These are phyloP conservation scores for Galeruca laticollis DNA, from an alignment of 2,888 invertebrate genomes.

Conservation along the genomic window DNA sequence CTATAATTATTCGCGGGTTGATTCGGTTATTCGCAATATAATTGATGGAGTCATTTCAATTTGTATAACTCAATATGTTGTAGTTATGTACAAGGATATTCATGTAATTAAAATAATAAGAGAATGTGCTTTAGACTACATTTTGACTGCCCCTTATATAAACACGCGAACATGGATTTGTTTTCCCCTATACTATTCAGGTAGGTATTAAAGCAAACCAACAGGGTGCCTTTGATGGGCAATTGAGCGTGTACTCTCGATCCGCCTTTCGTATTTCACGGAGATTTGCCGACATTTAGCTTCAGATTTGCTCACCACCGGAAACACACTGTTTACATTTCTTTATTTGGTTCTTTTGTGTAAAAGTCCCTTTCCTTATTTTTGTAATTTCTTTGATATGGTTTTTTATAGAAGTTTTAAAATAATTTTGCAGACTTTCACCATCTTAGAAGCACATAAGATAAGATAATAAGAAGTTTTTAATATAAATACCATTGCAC, in stretches of 20 bases:
- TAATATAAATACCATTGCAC: too few relatives aligned
- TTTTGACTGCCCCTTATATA: not conserved
- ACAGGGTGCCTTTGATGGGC: conserved; percentile 59
- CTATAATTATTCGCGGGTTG: too few relatives aligned
- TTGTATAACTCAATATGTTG: not conserved
- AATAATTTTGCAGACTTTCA: too few relatives aligned
- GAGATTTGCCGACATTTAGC: conserved; percentile 65
- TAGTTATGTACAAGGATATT: not conserved
- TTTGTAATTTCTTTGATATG: conserved; percentile 1
- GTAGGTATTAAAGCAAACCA: conserved; percentile 23
- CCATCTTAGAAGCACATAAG: too few relatives aligned
- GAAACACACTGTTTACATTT: conserved; percentile 56
- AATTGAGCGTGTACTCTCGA: conserved; percentile 63
- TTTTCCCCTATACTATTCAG: conserved; percentile 27
- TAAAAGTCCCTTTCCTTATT: conserved; percentile 11
- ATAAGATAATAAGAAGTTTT: too few relatives aligned
- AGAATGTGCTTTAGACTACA: not conserved
- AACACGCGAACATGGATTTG: not conserved
- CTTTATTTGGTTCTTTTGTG: conserved; percentile 17
- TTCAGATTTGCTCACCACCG: conserved; percentile 56
- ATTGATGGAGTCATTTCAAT: too few relatives aligned
- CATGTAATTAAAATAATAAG: not conserved
- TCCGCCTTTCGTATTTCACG: conserved; percentile 65
- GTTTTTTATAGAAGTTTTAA: not conserved
- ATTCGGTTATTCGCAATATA: too few relatives aligned